phyloP scores from a whole-genome alignment of 2,113 vertebrate genomes.

The Colinus virginianus region DNA sequence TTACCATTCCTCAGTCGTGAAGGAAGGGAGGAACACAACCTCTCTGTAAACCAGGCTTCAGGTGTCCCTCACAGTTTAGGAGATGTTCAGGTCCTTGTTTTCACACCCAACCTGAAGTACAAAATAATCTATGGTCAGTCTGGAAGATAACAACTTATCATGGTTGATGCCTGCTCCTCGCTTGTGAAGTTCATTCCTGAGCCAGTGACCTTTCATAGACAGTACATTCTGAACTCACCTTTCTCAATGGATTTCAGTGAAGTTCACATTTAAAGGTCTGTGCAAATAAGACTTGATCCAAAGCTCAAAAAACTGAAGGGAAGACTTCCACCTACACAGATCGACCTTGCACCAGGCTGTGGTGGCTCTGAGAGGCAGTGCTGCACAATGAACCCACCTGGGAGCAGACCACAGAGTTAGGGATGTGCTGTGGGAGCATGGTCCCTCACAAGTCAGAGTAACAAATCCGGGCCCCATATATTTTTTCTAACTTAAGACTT shows the following conservation, averaged over 20 bases:
- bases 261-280: not conserved
- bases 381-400: accelerated
- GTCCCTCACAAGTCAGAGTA: not conserved
- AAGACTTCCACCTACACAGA: not conserved
- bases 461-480: not conserved
- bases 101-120: not conserved
- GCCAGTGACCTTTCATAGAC: not conserved
- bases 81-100: not conserved
- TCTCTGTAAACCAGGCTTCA: not conserved
- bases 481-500: not conserved
- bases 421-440: not conserved
- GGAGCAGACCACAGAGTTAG: accelerated
- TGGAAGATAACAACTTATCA: not conserved
- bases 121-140: not conserved
- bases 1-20: not conserved
- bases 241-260: not conserved
- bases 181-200: not conserved
- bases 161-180: not conserved
- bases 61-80: not conserved
- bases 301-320: not conserved
- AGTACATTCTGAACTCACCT: not conserved
- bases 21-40: not conserved
- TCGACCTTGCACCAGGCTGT: not conserved
- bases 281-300: not conserved
- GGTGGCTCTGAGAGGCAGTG: accelerated